Evolutionary conservation across 2,797 vertebrate genomes (phyloP).

Genomic region (Melopsittacus undulatus): DNA sequence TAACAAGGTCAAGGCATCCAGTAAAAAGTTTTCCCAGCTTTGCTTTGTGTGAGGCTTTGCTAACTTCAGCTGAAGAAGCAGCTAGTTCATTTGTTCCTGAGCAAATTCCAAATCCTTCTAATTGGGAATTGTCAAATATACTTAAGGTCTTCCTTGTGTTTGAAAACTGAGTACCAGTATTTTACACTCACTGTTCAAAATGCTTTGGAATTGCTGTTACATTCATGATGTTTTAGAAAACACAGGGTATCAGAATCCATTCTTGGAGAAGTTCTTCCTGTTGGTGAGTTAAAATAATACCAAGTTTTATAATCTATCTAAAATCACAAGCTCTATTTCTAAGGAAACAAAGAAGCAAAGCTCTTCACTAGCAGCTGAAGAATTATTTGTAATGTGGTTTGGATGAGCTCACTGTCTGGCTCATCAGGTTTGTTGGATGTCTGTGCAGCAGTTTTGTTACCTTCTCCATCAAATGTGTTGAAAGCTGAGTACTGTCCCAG

Average conservation of each 20-base stretch:
- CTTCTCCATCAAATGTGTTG: constrained; percentile 17
- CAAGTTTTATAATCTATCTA: not conserved
- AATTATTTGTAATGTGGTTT: constrained; percentile 22
- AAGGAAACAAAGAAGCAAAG: constrained; percentile 19
- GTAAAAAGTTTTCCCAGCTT: constrained; percentile 23
- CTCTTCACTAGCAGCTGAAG: constrained; percentile 1
- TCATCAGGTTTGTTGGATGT: constrained; percentile 2
- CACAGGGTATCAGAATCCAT: not conserved
- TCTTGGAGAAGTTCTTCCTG: constrained; percentile 34
- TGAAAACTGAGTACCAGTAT: not conserved
- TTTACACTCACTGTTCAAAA: constrained; percentile 21
- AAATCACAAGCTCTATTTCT: constrained; percentile 29
- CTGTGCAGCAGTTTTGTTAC: constrained; percentile 9
- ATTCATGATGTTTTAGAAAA: constrained; percentile 4
- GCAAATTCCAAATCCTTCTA: constrained; percentile 66
- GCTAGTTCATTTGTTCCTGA: constrained; percentile 57
- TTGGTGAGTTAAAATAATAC: constrained; percentile 24
- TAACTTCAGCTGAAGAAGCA: constrained; percentile 39
- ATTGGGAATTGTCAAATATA: constrained; percentile 51
- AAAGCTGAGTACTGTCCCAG: not conserved
- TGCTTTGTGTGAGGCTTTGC: not conserved
- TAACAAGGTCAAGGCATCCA: constrained; percentile 28
- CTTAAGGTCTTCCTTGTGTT: constrained; percentile 21
- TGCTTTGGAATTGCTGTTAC: not conserved
- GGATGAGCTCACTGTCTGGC: constrained; percentile 43